These are phyloP conservation scores for Bettongia penicillata DNA, from an alignment of 2,113 vertebrate genomes.

Conservation along the genomic window DNA sequence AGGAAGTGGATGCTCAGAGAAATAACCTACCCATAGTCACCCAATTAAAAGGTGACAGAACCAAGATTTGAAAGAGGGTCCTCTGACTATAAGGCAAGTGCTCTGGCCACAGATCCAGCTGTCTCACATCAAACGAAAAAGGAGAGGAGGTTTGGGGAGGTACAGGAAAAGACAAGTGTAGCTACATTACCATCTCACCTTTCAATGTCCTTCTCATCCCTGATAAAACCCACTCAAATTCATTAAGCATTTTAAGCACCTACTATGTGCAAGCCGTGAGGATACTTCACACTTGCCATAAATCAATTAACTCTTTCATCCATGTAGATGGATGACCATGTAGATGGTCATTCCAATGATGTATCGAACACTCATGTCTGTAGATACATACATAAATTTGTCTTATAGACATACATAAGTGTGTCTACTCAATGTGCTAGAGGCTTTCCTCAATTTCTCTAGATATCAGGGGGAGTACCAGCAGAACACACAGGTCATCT, in stretches of 20 bases:
- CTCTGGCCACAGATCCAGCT: neutral
- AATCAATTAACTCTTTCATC: neutral
- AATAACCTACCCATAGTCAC: neutral
- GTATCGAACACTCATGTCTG: neutral
- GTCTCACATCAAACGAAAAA: neutral
- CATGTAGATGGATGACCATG: no score
- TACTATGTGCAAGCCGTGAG: neutral
- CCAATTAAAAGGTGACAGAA: neutral
- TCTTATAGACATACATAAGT: neutral
- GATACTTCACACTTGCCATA: neutral
- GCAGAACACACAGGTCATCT: neutral
- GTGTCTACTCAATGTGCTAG: neutral
- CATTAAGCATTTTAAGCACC: neutral
- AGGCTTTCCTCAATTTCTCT: neutral
- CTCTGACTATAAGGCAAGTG: neutral
- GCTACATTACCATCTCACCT: neutral
- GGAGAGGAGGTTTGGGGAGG: neutral
- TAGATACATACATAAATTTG: neutral
- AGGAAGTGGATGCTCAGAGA: neutral
- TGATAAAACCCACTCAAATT: neutral
- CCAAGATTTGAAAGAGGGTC: neutral
- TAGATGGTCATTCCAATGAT: neutral
- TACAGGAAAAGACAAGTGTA: neutral
- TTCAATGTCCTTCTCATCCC: neutral
- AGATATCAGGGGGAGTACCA: neutral